These are phyloP conservation scores for Anguilla rostrata DNA, from an alignment of 2,113 vertebrate species.

Conservation along the genomic window DNA sequence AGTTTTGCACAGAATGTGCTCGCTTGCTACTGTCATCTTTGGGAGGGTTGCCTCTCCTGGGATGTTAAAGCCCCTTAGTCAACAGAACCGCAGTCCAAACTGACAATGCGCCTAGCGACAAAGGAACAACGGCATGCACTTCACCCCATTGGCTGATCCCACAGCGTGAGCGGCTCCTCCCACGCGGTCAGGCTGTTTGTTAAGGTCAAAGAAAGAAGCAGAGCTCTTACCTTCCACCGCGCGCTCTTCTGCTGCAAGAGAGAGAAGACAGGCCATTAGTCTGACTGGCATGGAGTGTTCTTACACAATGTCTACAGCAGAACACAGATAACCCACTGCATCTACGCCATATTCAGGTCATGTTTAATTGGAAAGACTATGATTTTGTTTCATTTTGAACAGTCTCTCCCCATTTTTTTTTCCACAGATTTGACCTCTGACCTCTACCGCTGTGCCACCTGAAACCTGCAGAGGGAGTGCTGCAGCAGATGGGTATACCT, in stretches of 20 bases:
- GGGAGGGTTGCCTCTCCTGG: neutral
- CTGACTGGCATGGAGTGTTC: too few species aligned
- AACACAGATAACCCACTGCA: too few species aligned
- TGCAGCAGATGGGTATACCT: too few species aligned
- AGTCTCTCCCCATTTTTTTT: too few species aligned
- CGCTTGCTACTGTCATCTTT: neutral
- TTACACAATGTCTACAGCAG: too few species aligned
- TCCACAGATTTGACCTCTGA: too few species aligned
- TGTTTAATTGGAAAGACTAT: too few species aligned
- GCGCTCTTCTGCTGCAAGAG: conserved; percentile 65
- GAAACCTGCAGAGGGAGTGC: too few species aligned
- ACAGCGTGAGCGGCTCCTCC: neutral
- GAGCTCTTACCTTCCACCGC: conserved; percentile 74
- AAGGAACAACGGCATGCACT: neutral
- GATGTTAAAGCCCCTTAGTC: conserved; percentile 42
- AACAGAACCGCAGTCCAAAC: conserved; percentile 76
- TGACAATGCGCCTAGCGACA: conserved; percentile 59
- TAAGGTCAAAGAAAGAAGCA: conserved; percentile 29
- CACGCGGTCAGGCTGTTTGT: neutral
- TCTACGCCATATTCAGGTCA: too few species aligned
- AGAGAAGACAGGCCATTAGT: neutral
- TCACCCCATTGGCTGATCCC: neutral
- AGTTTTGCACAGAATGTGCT: neutral
- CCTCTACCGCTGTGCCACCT: too few species aligned
- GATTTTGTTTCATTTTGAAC: too few species aligned